Evolutionary conservation across 2,888 invertebrate species (phyloP), one percentile per base, ranked within the genome.

Genomic region (Machimus rusticus): DNA sequence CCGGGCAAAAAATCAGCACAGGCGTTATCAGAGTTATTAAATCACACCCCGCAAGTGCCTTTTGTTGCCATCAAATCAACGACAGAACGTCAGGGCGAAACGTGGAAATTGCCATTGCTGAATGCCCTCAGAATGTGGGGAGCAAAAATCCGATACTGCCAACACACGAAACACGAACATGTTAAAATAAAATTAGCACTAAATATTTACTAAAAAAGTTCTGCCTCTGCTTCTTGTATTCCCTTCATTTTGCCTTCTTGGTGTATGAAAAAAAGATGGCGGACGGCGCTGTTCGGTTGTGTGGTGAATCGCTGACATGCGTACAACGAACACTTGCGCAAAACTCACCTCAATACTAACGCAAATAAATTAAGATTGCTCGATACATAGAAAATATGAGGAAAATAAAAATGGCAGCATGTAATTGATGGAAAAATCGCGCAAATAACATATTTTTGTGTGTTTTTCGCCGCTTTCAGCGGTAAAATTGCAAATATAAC

Each of bases 401-500:
- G 86, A 88, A 88, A 88, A 88, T 88, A 88, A 88, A 88, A 86
- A 88, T 88, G 87, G 87, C 88, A 88, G 88, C 88, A 82, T 51
- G 57, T 78, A 84, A 76, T 87, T 87, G 76, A 46, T 43, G 46
- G 76, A 81, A 81, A 87, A 87, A 86, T 87, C 79, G 77, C 81
- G 86, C 86, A 86, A 86, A 86, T 57, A 23, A 14, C 16, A 37
- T 51, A 78, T 77, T 86, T 78, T 86, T 57, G 19, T 31, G 6
- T 16, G 46, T 76, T 86, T 79, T 86, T n/a, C 14, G 12, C 5
- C 2, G 66, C 82, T 66, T 28, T 16, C n/a, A 16, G n/a, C 43
- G 14, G 12, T 66, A 12, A 8, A 66, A 66, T 66, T 66, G 3
- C 6, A 19, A 28, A 66, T 23, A 28, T 28, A 12, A 4, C 6